Conservation (phyloP, 30 jellyfish, hydroid and myxozoan species). For the Hydractinia symbiolongicarpus region DNA sequence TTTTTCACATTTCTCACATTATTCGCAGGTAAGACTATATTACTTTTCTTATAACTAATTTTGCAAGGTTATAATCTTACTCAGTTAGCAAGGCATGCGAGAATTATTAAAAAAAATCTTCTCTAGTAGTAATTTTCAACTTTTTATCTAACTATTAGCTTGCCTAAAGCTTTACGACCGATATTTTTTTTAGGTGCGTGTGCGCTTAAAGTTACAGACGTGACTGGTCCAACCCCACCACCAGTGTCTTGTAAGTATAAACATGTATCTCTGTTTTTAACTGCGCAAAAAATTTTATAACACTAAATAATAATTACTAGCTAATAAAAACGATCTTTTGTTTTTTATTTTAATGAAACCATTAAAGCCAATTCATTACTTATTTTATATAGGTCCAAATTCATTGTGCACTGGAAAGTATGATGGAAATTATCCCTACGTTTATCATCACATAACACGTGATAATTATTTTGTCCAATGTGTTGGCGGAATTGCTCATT, state of each 20-base stretch:
- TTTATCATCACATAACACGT: neutral
- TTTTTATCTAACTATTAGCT: no score
- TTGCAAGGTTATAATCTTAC: no score
- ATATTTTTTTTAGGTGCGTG: neutral
- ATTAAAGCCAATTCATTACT: no score
- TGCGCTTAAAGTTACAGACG: neutral
- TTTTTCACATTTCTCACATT: no score
- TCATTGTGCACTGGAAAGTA: neutral
- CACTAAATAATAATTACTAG: neutral
- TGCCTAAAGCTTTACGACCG: no score
- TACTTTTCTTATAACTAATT: no score
- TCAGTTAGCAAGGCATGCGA: no score
- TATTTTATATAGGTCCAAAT: neutral
- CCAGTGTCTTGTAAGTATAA: conserved; percentile 7
- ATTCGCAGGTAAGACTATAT: no score
- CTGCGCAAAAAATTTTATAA: neutral
- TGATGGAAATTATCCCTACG: conserved; percentile 19
- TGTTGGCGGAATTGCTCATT: conserved; percentile 10
- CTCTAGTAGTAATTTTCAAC: no score
- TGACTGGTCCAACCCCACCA: conserved; percentile 2
- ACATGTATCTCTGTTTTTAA: neutral
- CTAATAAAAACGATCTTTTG: neutral
- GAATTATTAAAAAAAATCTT: no score
- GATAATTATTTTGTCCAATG: conserved; percentile 22
- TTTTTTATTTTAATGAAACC: no score